phyloP scores from a whole-genome alignment of 2,888 invertebrate species.

The Trichopoda pennipes region DNA sequence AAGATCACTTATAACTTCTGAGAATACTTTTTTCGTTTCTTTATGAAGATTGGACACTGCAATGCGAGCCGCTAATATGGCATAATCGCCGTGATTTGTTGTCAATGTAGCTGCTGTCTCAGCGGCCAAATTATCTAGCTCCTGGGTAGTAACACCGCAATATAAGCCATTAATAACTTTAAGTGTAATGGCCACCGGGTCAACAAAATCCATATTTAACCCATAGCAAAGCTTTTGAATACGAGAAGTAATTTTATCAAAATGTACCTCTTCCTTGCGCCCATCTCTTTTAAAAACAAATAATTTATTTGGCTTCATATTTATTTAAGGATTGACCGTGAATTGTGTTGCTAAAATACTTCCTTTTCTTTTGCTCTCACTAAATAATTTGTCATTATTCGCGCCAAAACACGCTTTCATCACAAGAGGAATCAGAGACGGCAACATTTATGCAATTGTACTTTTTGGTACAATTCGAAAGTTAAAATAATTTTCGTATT shows the following conservation, averaged over 20 bases:
- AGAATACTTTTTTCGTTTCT: slow-evolving; percentile 97
- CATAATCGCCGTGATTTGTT: slow-evolving; percentile 98
- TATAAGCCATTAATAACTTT: slow-evolving; percentile 98
- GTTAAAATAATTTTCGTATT: too few relatives aligned
- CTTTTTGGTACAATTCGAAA: too few relatives aligned
- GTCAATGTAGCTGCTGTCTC: slow-evolving; percentile 99
- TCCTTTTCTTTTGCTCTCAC: background rate
- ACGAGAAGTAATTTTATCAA: slow-evolving; percentile 98
- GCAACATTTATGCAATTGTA: too few relatives aligned
- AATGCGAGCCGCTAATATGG: slow-evolving; percentile 92
- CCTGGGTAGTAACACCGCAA: slow-evolving; percentile 97
- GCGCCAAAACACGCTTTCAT: slow-evolving; percentile 57
- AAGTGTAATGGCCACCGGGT: slow-evolving; percentile 93
- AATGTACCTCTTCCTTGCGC: slow-evolving; percentile 93
- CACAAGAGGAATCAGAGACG: background rate
- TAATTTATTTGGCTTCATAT: slow-evolving; percentile 76
- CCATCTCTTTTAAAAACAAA: slow-evolving; percentile 86
- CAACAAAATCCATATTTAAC: slow-evolving; percentile 96
- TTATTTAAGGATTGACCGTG: background rate
- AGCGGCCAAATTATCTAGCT: slow-evolving; percentile 98
- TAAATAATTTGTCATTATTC: slow-evolving; percentile 28
- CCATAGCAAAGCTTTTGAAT: slow-evolving; percentile 97
- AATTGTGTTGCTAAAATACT: background rate
- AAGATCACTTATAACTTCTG: slow-evolving; percentile 95
- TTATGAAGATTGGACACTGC: slow-evolving; percentile 99